Evolutionary conservation across 2,113 vertebrate genomes (phyloP).

Genomic region (Haplochromis vanheusdeni): DNA sequence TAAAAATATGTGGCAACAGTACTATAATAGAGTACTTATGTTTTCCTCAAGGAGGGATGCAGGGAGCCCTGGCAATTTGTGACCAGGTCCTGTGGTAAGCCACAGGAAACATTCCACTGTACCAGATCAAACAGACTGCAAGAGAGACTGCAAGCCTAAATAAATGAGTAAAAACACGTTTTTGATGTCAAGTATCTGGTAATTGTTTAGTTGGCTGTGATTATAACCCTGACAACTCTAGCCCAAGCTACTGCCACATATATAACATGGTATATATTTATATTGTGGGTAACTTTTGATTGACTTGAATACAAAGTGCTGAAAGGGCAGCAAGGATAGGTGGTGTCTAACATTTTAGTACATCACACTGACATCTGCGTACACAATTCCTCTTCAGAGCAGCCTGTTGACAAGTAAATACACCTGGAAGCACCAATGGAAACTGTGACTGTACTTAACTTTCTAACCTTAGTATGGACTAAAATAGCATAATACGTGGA

Average conservation of each 20-base stretch:
- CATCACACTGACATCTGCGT: neutral
- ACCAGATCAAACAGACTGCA: neutral
- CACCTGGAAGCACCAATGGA: neutral
- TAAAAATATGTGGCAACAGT: neutral
- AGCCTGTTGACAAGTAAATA: neutral
- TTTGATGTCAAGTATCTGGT: neutral
- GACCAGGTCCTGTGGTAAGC: neutral
- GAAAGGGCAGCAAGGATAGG: neutral
- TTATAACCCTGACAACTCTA: neutral
- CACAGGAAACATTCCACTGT: neutral
- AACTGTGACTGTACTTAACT: slow-evolving; percentile 29
- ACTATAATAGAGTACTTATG: neutral
- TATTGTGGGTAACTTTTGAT: neutral
- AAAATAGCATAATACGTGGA: slow-evolving; percentile 47
- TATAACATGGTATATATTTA: neutral
- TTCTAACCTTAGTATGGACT: slow-evolving; percentile 33
- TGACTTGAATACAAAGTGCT: neutral
- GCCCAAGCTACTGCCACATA: neutral
- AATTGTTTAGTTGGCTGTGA: rapidly evolving
- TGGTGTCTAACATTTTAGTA: neutral
- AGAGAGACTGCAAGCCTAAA: neutral
- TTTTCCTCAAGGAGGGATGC: neutral
- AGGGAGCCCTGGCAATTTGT: neutral
- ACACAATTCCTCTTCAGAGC: neutral
- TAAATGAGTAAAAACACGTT: neutral